Conservation (phyloP, 1,140 invertebrate genomes). For the Monochamus saltuarius region DNA sequence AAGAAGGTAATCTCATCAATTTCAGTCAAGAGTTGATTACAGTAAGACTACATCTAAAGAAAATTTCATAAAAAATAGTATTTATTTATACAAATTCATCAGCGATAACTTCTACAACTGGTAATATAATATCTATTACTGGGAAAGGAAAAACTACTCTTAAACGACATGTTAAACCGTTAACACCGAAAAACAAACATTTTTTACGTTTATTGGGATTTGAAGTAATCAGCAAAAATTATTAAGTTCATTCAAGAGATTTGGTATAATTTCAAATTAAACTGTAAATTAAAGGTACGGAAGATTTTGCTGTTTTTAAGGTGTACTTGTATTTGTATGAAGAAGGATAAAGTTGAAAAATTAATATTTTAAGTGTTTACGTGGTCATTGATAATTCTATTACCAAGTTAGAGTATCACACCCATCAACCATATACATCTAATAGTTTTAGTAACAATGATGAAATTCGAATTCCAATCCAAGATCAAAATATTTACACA, state of each 20-base stretch:
- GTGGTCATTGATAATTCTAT: conserved; percentile 17
- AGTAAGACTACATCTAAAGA: background rate
- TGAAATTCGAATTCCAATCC: conserved; percentile 36
- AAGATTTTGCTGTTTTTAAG: no score
- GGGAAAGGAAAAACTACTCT: no score
- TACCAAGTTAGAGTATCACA: conserved; percentile 22
- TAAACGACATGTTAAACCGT: background rate
- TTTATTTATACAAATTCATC: no score
- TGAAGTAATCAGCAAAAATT: background rate
- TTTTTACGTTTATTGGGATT: background rate
- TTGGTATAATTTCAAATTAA: conserved; percentile 5
- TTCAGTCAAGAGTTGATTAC: conserved; percentile 1
- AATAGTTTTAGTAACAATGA: conserved; percentile 27
- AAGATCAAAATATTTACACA: conserved; percentile 34
- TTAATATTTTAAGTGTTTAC: background rate
- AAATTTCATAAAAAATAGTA: conserved; percentile 1
- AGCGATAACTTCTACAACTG: no score
- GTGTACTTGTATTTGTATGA: no score
- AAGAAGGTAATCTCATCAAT: background rate
- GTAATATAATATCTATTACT: no score
- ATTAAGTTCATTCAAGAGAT: background rate
- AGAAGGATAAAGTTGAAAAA: no score
- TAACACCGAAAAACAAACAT: background rate
- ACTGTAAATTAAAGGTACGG: no score
- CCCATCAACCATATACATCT: conserved; percentile 23